Evolutionary conservation across 2,888 invertebrate species (phyloP).

Genomic region (Stramonita haemastoma): DNA sequence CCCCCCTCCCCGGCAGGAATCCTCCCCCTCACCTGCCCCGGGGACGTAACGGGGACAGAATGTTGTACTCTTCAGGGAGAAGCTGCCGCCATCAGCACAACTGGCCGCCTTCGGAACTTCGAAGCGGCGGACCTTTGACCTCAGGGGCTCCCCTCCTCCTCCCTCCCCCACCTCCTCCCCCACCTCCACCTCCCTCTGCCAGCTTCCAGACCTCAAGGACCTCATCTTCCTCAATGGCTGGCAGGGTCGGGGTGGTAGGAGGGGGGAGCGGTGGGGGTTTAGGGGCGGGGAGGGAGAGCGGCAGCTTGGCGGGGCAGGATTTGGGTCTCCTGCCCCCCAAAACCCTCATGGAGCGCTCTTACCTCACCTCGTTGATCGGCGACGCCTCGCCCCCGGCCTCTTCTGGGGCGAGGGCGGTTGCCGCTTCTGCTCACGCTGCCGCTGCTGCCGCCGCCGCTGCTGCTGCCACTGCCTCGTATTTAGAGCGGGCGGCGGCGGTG

Average conservation of each 20-base stretch:
- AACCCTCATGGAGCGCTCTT: slow-evolving; percentile 32
- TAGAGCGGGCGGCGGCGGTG: slow-evolving; percentile 38
- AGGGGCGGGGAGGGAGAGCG: background rate
- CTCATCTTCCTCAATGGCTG: background rate
- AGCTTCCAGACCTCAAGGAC: slow-evolving; percentile 23
- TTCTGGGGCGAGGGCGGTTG: background rate
- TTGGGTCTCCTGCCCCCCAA: background rate
- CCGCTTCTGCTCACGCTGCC: background rate
- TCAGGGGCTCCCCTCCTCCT: slow-evolving; percentile 25
- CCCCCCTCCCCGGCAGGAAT: background rate
- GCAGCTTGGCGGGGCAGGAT: slow-evolving; percentile 17
- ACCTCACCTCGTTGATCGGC: slow-evolving; percentile 42
- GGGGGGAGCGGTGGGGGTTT: background rate
- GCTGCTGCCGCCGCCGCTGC: background rate
- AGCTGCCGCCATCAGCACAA: background rate
- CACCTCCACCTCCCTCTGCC: background rate
- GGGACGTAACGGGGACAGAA: background rate
- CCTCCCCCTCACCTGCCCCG: background rate
- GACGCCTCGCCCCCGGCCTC: slow-evolving; percentile 31
- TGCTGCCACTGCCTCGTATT: slow-evolving; percentile 15
- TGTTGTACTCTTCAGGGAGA: background rate
- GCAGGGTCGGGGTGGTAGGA: too few relatives aligned
- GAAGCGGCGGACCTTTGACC: background rate
- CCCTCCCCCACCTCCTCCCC: background rate
- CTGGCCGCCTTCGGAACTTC: background rate